Evolutionary conservation across 2,888 invertebrate species (phyloP), one percentile per base, ranked within the genome.

Genomic region (Corbicula japonica): DNA sequence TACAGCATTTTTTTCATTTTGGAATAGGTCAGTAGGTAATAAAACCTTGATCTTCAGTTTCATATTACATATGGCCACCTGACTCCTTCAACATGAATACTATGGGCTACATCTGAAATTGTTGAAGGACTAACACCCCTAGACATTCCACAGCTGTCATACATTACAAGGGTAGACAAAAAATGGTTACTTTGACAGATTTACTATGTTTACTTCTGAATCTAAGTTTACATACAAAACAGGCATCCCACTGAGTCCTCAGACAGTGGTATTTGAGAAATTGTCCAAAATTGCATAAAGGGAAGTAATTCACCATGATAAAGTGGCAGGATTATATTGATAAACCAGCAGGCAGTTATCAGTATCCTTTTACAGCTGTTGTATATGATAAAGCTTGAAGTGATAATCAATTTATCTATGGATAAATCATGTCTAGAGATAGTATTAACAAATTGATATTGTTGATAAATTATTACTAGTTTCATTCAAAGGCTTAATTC

Each of bases 371-470:
- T 5, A 54, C 54, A 54, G 54, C 54, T 54, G 54, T 54, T 26
- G 4, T 26, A 23, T 50, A 23, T 50, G 50, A 54, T 28, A 30
- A 54, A 18, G 58, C 28, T 10, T 23, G 58, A 10, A 18, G 32
- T 54, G 32, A 10, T 15, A 10, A 12, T 6, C 12, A 8, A 8
- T n/a, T 26, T n/a, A 58, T 58, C 58, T 30, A 21, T 21, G 58
- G 58, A 58, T 35, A 3, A 58, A 58, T 58, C 58, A 32, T 34
- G 58, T 58, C 58, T 58, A 23, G 4, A 12, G 52, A 52, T 52
- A 8, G 28, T 2, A 6, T 23, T 41, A 41, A 18, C 10, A 12
- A 18, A 12, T 41, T 41, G 10, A 41, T 41, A 10, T 41, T 41
- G 41, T n/a, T n/a, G n/a, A n/a, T n/a, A n/a, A n/a, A n/a, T n/a